Percentiles rank a stretch among this genome's conserved stretches.
Evolutionary conservation across 2,113 vertebrate genomes (phyloP).

Genomic region (Notothenia coriiceps): DNA sequence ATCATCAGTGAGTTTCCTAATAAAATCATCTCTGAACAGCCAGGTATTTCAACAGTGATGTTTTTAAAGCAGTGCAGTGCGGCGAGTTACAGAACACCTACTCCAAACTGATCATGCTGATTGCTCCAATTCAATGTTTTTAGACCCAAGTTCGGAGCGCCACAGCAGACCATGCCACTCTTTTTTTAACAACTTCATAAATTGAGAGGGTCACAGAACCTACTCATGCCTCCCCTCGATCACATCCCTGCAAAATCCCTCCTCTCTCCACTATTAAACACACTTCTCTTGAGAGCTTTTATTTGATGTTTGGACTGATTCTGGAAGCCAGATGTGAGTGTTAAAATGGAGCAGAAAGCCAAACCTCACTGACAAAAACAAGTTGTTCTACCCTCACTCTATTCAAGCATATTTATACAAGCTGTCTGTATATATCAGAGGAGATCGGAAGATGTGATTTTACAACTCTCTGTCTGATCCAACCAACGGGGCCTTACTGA

Average conservation of each 20-base stretch:
- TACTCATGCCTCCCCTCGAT: constrained; percentile 3
- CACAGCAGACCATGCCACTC: constrained; percentile 25
- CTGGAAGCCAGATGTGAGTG: constrained; percentile 11
- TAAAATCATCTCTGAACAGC: neutral
- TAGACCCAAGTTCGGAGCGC: constrained; percentile 37
- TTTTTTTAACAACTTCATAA: constrained; percentile 44
- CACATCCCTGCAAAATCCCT: constrained; percentile 23
- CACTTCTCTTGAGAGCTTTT: neutral
- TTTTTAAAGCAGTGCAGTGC: constrained; percentile 18
- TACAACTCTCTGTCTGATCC: constrained; percentile 26
- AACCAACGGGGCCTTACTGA: constrained; percentile 19
- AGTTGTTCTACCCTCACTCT: constrained; percentile 11
- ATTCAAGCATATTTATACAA: constrained; percentile 17
- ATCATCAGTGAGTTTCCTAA: neutral
- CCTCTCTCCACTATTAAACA: neutral
- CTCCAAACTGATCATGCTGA: constrained; percentile 35
- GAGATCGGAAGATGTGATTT: constrained; percentile 38
- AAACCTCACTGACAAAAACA: constrained; percentile 33
- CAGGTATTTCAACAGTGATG: neutral
- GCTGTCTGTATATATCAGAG: constrained; percentile 35
- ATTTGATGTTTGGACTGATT: constrained; percentile 30
- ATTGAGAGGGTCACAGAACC: constrained; percentile 36
- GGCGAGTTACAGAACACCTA: constrained; percentile 37
- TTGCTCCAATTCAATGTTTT: constrained; percentile 55
- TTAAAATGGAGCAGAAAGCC: constrained; percentile 35